phyloP scores from a whole-genome alignment of 1,140 invertebrate genomes.

The Leptopilina boulardi region DNA sequence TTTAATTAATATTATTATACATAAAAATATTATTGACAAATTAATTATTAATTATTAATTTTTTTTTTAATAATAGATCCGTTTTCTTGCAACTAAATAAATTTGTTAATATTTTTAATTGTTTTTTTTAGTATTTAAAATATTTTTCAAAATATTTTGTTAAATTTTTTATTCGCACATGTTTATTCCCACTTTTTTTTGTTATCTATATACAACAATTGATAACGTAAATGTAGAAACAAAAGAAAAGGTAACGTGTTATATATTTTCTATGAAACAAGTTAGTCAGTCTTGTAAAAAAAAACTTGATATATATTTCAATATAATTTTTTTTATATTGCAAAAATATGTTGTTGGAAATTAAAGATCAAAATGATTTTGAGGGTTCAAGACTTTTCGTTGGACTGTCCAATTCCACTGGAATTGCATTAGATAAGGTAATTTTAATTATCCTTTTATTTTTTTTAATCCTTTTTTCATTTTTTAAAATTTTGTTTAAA shows the following conservation, averaged over 20 bases:
- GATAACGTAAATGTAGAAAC: constrained; percentile 13
- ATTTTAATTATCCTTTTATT: neutral
- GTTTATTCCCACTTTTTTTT: constrained; percentile 21
- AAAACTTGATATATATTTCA: too few relatives aligned
- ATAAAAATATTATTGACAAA: too few relatives aligned
- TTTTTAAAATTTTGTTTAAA: neutral
- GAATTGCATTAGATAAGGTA: constrained; percentile 2
- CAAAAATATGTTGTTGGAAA: neutral
- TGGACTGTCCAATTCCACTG: neutral
- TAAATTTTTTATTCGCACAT: neutral
- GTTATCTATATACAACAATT: constrained; percentile 9
- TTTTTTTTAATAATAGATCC: too few relatives aligned
- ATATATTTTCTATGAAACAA: neutral
- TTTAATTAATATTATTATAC: too few relatives aligned
- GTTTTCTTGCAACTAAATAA: neutral
- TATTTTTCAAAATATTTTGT: neutral
- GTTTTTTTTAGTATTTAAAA: neutral
- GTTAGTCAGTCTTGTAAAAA: neutral
- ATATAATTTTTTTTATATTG: too few relatives aligned
- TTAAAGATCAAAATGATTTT: neutral
- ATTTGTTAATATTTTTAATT: neutral
- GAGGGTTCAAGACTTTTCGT: neutral
- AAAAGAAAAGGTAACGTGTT: neutral
- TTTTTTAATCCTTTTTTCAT: neutral
- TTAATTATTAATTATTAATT: too few relatives aligned